Evolutionary conservation across 35 echinoderm and acorn worm species (phyloP).

Genomic region (Patiria miniata): DNA sequence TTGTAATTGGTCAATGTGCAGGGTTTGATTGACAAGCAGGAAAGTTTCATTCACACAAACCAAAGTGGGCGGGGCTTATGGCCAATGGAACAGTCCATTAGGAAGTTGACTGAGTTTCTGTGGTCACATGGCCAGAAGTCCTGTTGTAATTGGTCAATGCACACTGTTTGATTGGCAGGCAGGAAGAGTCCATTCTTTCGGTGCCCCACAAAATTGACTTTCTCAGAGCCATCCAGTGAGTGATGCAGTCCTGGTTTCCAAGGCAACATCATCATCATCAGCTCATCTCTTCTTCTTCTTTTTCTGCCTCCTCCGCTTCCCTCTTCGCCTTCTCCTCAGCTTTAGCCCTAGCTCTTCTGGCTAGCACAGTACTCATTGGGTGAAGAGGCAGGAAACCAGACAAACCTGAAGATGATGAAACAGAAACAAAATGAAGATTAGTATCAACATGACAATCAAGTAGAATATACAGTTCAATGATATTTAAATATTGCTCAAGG

Average conservation of each 20-base stretch:
- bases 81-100: too few species aligned
- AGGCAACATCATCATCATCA: constrained; percentile 3
- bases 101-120: too few species aligned
- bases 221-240: too few species aligned
- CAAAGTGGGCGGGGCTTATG: too few species aligned
- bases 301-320: constrained; percentile 43
- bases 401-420: constrained; percentile 52
- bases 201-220: too few species aligned
- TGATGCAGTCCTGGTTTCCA: background rate
- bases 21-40: too few species aligned
- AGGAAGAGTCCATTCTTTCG: too few species aligned
- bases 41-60: too few species aligned
- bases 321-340: constrained; percentile 48
- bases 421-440: constrained; percentile 13
- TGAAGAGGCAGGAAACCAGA: constrained; percentile 86
- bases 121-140: too few species aligned
- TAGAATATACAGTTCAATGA: background rate
- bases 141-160: too few species aligned
- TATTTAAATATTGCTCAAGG: background rate
- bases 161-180: too few species aligned
- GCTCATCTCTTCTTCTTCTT: constrained; percentile 20
- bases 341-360: constrained; percentile 65
- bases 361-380: constrained; percentile 73
- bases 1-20: too few species aligned
- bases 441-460: background rate